These are phyloP conservation scores for Lathronympha strigana DNA, from an alignment of 2,888 invertebrate genomes.

Conservation along the genomic window DNA sequence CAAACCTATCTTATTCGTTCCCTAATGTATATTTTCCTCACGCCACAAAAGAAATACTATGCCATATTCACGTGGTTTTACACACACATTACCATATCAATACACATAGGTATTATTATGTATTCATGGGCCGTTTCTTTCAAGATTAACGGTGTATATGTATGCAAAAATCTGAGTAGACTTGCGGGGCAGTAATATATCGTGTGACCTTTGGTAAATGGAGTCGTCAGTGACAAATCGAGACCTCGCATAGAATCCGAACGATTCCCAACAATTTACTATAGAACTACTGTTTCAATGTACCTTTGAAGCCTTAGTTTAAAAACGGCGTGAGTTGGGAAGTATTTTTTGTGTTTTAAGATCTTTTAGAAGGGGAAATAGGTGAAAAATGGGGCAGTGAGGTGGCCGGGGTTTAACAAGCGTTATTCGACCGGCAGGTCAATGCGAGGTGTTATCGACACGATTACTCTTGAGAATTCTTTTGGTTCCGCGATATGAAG, in stretches of 20 bases:
- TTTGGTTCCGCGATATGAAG: background rate
- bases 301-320: background rate
- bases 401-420: slow-evolving; percentile 26
- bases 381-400: slow-evolving; percentile 15
- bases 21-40: background rate
- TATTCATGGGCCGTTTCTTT: slow-evolving; percentile 40
- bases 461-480: slow-evolving; percentile 2
- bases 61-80: slow-evolving; percentile 21
- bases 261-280: slow-evolving; percentile 42
- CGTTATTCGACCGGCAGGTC: slow-evolving; percentile 17
- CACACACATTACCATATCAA: slow-evolving; percentile 37
- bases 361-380: background rate
- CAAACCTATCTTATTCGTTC: slow-evolving; percentile 1
- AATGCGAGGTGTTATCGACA: slow-evolving; percentile 18
- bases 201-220: slow-evolving; percentile 45
- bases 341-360: background rate
- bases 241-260: slow-evolving; percentile 48
- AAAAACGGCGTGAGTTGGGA: background rate
- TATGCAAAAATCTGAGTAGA: slow-evolving; percentile 40
- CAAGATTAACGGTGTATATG: slow-evolving; percentile 42
- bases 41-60: slow-evolving; percentile 17
- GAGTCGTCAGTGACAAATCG: slow-evolving; percentile 56
- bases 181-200: slow-evolving; percentile 34
- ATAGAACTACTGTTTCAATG: slow-evolving; percentile 25
- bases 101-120: slow-evolving; percentile 34